Conservation (phyloP, 2,113 vertebrate species). For the Nothoprocta pentlandii region DNA sequence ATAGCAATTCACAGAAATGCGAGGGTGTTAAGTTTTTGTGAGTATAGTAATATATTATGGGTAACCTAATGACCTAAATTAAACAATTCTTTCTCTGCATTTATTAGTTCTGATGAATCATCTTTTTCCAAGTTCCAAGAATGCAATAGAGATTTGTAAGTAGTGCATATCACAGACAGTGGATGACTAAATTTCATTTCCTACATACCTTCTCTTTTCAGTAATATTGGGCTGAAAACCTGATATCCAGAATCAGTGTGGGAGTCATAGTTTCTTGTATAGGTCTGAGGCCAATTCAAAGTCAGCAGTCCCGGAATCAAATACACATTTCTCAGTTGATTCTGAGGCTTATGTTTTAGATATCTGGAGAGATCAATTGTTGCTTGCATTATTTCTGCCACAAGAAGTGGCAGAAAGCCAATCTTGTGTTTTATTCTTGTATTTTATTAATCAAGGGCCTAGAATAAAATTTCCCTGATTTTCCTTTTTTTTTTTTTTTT, state of each 20-base stretch:
- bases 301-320: neutral
- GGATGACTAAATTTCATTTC: neutral
- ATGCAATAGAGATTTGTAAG: neutral
- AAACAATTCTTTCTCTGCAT: conserved; percentile 36
- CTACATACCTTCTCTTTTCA: neutral
- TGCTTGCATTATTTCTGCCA: neutral
- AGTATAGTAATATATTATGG: conserved; percentile 24
- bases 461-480: neutral
- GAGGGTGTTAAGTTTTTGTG: neutral
- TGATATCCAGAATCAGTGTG: neutral
- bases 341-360: neutral
- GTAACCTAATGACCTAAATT: conserved; percentile 40
- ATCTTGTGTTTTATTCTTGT: neutral
- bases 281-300: neutral
- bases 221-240: neutral
- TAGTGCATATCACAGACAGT: neutral
- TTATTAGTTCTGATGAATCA: conserved; percentile 31
- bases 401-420: neutral
- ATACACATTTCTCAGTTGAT: neutral
- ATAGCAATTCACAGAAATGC: conserved; percentile 28
- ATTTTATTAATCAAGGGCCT: neutral
- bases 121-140: conserved; percentile 8
- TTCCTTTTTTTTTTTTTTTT: neutral
- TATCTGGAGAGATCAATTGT: neutral
- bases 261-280: neutral